A percentile compares a stretch with the other conserved stretches of the same genome.
phyloP scores from a whole-genome alignment of 53 echinoderm and acorn worm genomes.

The Apostichopus leukothele region DNA sequence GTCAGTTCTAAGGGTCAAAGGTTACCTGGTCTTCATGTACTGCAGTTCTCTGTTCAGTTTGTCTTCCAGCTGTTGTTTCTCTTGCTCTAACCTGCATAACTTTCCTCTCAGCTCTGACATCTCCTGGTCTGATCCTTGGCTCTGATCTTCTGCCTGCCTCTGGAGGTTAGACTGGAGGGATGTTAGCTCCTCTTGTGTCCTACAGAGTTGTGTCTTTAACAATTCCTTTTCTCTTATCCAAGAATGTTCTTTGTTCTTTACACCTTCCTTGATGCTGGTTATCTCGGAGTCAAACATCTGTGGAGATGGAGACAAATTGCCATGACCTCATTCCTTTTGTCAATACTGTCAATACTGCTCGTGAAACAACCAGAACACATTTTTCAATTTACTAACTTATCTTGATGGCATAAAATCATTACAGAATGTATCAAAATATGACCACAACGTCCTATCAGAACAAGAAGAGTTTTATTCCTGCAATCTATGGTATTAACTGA shows the following conservation, averaged over 20 bases:
- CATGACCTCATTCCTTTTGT: too few species aligned
- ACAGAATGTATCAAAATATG: too few species aligned
- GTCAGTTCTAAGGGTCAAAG: too few species aligned
- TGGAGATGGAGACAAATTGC: not conserved
- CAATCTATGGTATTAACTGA: too few species aligned
- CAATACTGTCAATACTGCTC: too few species aligned
- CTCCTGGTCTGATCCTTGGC: constrained; percentile 4
- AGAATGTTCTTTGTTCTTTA: constrained; percentile 2
- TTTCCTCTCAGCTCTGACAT: constrained; percentile 35
- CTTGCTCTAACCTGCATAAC: constrained; percentile 21
- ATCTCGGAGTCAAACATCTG: constrained; percentile 23
- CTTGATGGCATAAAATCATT: too few species aligned
- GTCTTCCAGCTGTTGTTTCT: constrained; percentile 26
- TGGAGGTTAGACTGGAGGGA: not conserved
- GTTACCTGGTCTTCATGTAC: constrained; percentile 35
- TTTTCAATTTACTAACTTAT: too few species aligned
- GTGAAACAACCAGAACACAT: too few species aligned
- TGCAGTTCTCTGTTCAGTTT: constrained; percentile 27
- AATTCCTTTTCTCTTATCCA: constrained; percentile 30
- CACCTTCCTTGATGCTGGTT: not conserved
- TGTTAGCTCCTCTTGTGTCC: not conserved
- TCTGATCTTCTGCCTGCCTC: constrained; percentile 6
- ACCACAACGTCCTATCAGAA: too few species aligned
- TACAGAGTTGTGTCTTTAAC: constrained; percentile 2
- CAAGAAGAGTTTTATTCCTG: too few species aligned